phyloP scores from a whole-genome alignment of 2,113 vertebrate genomes.

The Mustela lutreola region DNA sequence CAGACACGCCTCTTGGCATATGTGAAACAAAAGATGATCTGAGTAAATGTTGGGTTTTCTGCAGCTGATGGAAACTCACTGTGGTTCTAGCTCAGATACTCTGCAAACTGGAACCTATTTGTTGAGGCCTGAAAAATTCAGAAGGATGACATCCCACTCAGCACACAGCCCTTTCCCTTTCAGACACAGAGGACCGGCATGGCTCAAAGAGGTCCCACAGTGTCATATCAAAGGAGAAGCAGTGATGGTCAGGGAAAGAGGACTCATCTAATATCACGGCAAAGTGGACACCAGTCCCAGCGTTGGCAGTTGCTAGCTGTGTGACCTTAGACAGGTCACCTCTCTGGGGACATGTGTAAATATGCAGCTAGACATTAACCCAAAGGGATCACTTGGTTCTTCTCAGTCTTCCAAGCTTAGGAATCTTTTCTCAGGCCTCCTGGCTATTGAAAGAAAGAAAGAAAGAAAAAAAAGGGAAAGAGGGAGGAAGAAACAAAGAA shows the following conservation, averaged over 20 bases:
- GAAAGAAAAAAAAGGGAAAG: background rate
- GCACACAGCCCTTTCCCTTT: background rate
- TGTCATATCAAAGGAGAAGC: constrained; percentile 18
- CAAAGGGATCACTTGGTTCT: background rate
- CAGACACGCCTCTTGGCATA: constrained; percentile 36
- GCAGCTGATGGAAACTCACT: constrained; percentile 76
- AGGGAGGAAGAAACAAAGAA: no score
- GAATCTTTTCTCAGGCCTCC: background rate
- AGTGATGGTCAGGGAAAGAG: background rate
- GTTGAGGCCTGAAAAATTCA: constrained; percentile 48
- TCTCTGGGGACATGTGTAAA: background rate
- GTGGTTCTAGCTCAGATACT: constrained; percentile 69
- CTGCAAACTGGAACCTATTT: constrained; percentile 16
- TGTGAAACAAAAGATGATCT: constrained; percentile 76
- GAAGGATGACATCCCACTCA: constrained; percentile 12
- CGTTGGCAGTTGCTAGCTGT: background rate
- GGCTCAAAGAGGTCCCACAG: background rate
- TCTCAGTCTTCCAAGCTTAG: background rate
- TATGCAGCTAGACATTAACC: background rate
- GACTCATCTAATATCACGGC: background rate
- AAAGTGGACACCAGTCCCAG: background rate
- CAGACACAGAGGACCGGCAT: background rate
- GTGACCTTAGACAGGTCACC: background rate
- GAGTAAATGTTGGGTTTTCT: constrained; percentile 72
- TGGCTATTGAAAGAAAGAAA: background rate